These are phyloP conservation scores for Tetropium fuscum DNA, from an alignment of 2,888 invertebrate species.

Conservation along the genomic window DNA sequence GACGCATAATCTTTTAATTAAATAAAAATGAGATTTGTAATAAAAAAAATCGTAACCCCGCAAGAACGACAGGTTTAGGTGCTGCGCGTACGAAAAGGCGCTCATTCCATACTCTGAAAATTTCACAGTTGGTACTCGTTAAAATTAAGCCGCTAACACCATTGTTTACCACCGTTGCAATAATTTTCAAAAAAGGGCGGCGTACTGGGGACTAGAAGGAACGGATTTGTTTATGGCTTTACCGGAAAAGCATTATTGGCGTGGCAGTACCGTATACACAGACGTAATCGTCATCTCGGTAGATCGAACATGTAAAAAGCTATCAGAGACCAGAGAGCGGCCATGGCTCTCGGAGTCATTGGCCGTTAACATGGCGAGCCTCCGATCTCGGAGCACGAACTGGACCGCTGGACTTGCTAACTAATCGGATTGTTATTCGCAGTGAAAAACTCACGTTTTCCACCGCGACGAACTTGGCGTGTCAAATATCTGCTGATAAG, in stretches of 20 bases:
- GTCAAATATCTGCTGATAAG: too few relatives aligned
- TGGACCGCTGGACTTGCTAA: not conserved
- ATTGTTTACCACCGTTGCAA: too few relatives aligned
- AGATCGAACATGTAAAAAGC: not conserved
- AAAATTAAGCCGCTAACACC: too few relatives aligned
- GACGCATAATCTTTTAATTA: too few relatives aligned
- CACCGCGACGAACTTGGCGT: not conserved
- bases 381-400: constrained; percentile 8
- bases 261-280: constrained; percentile 2
- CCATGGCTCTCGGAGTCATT: constrained; percentile 11
- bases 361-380: constrained; percentile 11
- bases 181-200: not conserved
- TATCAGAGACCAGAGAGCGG: not conserved
- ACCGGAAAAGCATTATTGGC: not conserved
- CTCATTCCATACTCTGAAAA: too few relatives aligned
- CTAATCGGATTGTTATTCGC: not conserved
- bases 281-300: not conserved
- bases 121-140: too few relatives aligned
- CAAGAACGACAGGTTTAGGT: too few relatives aligned
- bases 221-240: not conserved
- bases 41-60: too few relatives aligned
- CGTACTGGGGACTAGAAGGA: not conserved
- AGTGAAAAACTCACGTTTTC: not conserved
- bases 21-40: too few relatives aligned
- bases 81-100: too few relatives aligned